Evolutionary conservation across 35 echinoderm and acorn worm species (phyloP), one percentile per base, ranked within the genome.

Genomic region (Ophiothrix spiculata): DNA sequence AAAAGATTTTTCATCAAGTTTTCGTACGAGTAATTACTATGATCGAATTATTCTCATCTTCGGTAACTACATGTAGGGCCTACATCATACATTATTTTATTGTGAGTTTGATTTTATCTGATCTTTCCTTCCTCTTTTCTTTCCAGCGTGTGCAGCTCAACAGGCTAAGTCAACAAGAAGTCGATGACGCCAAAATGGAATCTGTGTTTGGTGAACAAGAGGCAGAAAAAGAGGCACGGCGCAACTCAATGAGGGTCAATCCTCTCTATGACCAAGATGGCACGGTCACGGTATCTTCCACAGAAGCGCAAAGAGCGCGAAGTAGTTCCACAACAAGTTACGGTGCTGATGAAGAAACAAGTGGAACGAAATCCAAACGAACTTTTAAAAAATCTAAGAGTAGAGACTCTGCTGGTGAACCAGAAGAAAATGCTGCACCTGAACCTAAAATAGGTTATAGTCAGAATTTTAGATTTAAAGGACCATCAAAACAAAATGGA

Each of bases 171-270:
- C 80, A 95, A 35, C 31, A 85, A 76, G 89, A 91, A 64, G 85
- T 95, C 1, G 93, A 87, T 28, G 89, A 95, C 74, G 85, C 89
- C 31, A 95, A 95, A 28, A 95, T 95, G 93, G 89, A 79, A 14
- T 88, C 84, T 31, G 93, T 91, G 2, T 91, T 95, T 64, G 93
- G 93, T n/a, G 56, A n/a, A 80, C 77, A 31, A 29, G 74, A 49
- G 54, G n/a, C 14, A 38, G 34, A 31, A 8, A 12, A 74, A n/a
- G 87, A 85, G 54, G 56, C 35, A 1, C 34, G 73, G 29, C 34
- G 84, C 19, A 73, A 86, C 35, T 91, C 93, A 3, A 91, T 91
- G 85, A 87, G 84, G 63, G 84, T 95, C 23, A 95, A 95, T 17
- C 93, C 93, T 6, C 86, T 95, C 8, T 95, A 95, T 31, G 93